Evolutionary conservation across 92 coral and sea anemone species (phyloP).

Genomic region (Phenganax stokvisi): DNA sequence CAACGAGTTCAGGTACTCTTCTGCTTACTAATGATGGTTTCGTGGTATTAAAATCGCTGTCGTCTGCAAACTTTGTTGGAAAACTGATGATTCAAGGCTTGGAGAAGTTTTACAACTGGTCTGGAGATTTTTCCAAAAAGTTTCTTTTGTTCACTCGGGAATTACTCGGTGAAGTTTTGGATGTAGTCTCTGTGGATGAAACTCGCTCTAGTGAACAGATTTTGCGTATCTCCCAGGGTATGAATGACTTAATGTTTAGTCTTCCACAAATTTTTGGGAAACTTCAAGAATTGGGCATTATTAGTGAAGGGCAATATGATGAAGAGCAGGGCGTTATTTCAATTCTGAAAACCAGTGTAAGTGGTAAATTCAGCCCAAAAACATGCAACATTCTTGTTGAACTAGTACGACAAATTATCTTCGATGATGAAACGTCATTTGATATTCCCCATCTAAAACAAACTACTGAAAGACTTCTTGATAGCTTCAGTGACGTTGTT

Average conservation of each 20-base stretch:
- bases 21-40: slow-evolving; percentile 79
- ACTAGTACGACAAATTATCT: slow-evolving; percentile 50
- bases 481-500: slow-evolving; percentile 62
- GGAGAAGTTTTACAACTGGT: slow-evolving; percentile 40
- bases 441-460: slow-evolving; percentile 34
- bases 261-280: slow-evolving; percentile 30
- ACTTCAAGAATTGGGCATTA: slow-evolving; percentile 42
- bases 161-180: slow-evolving; percentile 52
- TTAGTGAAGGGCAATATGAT: slow-evolving; percentile 17
- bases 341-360: slow-evolving; percentile 51
- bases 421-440: slow-evolving; percentile 36
- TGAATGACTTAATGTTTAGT: background rate
- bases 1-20: slow-evolving; percentile 74
- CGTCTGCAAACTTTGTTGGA: slow-evolving; percentile 56
- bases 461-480: slow-evolving; percentile 50
- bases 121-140: slow-evolving; percentile 82
- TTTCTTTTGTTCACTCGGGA: slow-evolving; percentile 62
- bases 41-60: slow-evolving; percentile 64
- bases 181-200: slow-evolving; percentile 26
- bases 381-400: slow-evolving; percentile 46
- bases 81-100: slow-evolving; percentile 60
- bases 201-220: slow-evolving; percentile 42
- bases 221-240: slow-evolving; percentile 25
- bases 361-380: slow-evolving; percentile 61
- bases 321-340: slow-evolving; percentile 33